A percentile compares a stretch with the other conserved stretches of the same genome.
phyloP scores from a whole-genome alignment of 2,888 invertebrate species.

The Conus canariensis region DNA sequence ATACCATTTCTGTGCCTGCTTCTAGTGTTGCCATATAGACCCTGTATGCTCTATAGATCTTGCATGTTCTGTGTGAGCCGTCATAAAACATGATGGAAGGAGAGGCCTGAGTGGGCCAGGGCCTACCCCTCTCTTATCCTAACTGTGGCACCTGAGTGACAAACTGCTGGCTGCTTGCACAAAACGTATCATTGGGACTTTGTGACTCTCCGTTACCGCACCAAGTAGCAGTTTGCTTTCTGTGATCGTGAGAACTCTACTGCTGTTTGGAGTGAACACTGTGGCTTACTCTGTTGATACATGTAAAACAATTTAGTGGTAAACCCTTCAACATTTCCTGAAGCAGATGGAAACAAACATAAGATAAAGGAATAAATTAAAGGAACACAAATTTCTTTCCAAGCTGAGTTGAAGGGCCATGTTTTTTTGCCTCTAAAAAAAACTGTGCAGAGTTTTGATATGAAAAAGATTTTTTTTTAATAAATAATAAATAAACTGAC shows the following conservation, averaged over 20 bases:
- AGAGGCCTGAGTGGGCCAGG: too few relatives aligned
- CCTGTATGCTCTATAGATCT: neutral
- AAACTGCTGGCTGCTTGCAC: neutral
- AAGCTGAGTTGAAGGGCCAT: too few relatives aligned
- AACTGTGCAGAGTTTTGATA: too few relatives aligned
- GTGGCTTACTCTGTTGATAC: neutral
- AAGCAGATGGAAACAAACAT: too few relatives aligned
- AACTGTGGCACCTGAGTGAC: slow-evolving; percentile 13
- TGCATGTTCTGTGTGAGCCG: neutral
- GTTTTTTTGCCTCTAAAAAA: too few relatives aligned
- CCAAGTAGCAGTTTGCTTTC: neutral
- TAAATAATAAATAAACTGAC: too few relatives aligned
- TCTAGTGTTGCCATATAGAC: neutral
- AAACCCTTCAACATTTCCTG: too few relatives aligned
- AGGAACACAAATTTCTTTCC: too few relatives aligned
- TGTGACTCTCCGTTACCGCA: neutral
- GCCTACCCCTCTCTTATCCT: neutral
- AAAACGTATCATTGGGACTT: neutral
- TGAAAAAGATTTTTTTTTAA: too few relatives aligned
- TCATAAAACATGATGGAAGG: neutral
- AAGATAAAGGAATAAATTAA: too few relatives aligned
- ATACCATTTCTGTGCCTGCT: neutral
- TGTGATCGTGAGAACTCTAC: neutral
- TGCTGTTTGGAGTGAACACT: neutral
- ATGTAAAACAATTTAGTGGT: too few relatives aligned